A percentile compares a stretch with the other conserved stretches of the same genome.
phyloP scores from a whole-genome alignment of 2,113 vertebrate species.

The Salminus brasiliensis region DNA sequence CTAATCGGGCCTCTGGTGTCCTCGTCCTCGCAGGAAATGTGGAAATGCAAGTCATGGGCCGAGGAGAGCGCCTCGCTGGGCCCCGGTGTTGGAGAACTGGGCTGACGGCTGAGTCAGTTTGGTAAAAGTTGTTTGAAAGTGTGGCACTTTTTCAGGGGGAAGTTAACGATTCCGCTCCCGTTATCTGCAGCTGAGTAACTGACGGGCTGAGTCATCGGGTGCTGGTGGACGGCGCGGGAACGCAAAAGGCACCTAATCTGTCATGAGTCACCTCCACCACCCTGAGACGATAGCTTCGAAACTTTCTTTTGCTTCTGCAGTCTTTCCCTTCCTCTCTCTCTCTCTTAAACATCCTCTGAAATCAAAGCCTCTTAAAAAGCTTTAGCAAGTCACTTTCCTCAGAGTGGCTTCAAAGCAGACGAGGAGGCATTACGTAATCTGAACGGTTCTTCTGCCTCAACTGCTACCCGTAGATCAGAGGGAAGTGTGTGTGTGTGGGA shows the following conservation, averaged over 20 bases:
- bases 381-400: conserved; percentile 24
- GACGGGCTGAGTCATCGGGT: conserved; percentile 63
- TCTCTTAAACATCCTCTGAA: no score
- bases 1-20: conserved; percentile 19
- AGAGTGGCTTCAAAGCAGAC: conserved; percentile 17
- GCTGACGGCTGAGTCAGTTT: conserved; percentile 22
- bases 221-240: conserved; percentile 37
- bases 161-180: conserved; percentile 48
- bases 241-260: conserved; percentile 51
- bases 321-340: background rate
- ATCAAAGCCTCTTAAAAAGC: conserved; percentile 28
- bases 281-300: conserved; percentile 42
- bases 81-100: background rate
- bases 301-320: conserved; percentile 36
- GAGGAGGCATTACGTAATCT: conserved; percentile 47
- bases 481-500: background rate
- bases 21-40: background rate
- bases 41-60: background rate
- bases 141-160: background rate
- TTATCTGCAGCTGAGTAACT: conserved; percentile 57
- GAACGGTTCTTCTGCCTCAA: conserved; percentile 41
- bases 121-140: conserved; percentile 25
- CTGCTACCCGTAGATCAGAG: conserved; percentile 39
- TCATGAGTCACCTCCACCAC: conserved; percentile 60
- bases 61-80: background rate